Evolutionary conservation across 2,113 vertebrate genomes (phyloP).

Genomic region (Scomber colias): DNA sequence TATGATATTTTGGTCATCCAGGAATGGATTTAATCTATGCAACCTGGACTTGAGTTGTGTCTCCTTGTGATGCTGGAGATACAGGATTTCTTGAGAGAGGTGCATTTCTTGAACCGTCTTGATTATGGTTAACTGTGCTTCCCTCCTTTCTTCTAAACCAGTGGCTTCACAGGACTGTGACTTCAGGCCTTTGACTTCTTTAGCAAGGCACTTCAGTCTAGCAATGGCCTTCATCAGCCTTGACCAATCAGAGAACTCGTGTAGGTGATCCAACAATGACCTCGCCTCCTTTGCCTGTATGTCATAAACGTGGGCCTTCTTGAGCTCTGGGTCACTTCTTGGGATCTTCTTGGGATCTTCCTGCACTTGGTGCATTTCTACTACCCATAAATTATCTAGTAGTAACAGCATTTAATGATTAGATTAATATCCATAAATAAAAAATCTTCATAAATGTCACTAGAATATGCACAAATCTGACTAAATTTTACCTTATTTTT

Average conservation of each 20-base stretch:
- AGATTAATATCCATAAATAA: too few relatives aligned
- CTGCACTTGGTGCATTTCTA: neutral
- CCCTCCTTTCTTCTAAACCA: neutral
- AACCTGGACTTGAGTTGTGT: neutral
- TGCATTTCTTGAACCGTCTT: neutral
- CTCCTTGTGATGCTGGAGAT: too few relatives aligned
- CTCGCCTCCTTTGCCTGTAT: neutral
- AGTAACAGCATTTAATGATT: too few relatives aligned
- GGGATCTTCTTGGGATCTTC: too few relatives aligned
- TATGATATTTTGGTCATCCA: too few relatives aligned
- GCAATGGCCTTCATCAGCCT: slow-evolving; percentile 12
- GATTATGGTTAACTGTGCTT: neutral
- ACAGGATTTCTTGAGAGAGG: too few relatives aligned
- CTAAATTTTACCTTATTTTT: too few relatives aligned
- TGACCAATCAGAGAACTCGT: slow-evolving; percentile 6
- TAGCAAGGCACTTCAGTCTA: neutral
- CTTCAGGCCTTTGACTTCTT: neutral
- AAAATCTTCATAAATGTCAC: too few relatives aligned
- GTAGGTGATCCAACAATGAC: neutral
- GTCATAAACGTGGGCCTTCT: neutral
- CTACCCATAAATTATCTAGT: too few relatives aligned
- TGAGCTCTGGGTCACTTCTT: neutral
- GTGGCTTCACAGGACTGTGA: neutral
- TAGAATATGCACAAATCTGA: too few relatives aligned
- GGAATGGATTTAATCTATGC: neutral